These are phyloP conservation scores for Onychostruthus taczanowskii DNA, from an alignment of 2,113 vertebrate genomes.

Conservation along the genomic window DNA sequence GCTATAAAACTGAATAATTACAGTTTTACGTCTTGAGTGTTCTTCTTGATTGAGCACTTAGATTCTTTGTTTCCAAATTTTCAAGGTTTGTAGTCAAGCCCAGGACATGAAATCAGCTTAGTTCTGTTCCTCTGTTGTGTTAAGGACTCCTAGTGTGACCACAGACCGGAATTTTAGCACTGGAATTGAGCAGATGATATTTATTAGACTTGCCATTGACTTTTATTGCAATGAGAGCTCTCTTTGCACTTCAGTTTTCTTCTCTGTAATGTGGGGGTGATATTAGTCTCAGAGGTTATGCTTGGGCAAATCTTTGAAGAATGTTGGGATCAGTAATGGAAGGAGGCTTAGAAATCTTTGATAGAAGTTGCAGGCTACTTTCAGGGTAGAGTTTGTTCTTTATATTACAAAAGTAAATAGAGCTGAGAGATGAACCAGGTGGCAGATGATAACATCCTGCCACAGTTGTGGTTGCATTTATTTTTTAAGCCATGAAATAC, in stretches of 20 bases:
- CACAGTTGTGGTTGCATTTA: background rate
- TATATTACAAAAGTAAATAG: background rate
- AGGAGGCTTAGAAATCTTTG: background rate
- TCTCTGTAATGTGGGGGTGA: background rate
- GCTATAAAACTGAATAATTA: background rate
- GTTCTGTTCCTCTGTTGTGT: background rate
- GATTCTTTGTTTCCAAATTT: background rate
- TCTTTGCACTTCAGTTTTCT: background rate
- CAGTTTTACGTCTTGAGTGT: background rate
- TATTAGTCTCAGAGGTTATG: background rate
- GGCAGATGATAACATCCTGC: background rate
- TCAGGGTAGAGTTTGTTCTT: background rate
- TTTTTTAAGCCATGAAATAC: background rate
- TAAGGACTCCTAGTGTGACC: background rate
- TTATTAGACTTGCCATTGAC: background rate
- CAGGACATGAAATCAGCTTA: background rate
- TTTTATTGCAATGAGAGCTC: background rate
- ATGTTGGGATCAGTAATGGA: background rate
- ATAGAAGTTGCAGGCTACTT: background rate
- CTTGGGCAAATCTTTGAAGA: background rate
- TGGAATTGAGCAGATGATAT: background rate
- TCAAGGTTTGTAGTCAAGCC: background rate
- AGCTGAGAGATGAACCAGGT: background rate
- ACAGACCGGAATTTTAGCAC: background rate
- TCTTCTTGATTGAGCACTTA: background rate